Percentiles rank a stretch among this genome's conserved stretches.
Evolutionary conservation across 2,797 vertebrate genomes (phyloP).

Genomic region (Myripristis jacobus): DNA sequence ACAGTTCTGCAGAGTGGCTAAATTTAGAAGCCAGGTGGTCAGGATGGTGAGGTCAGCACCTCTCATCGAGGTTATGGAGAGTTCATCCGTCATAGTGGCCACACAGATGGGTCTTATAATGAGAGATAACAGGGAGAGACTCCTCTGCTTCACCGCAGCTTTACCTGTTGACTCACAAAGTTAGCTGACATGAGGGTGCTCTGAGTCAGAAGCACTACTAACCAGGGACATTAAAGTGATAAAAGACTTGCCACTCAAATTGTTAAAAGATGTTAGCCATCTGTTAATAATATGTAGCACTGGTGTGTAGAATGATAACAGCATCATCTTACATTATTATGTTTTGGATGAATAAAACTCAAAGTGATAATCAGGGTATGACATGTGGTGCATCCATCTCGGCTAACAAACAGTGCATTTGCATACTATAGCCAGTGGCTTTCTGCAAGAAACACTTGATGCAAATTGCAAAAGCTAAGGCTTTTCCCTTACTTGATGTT

Average conservation of each 20-base stretch:
- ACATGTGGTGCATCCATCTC: not conserved
- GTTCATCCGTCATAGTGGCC: conserved; percentile 22
- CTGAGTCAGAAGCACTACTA: not conserved
- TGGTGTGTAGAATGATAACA: no score
- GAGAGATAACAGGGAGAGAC: conserved; percentile 9
- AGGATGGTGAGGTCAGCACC: conserved; percentile 7
- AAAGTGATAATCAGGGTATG: not conserved
- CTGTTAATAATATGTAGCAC: no score
- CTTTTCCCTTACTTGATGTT: no score
- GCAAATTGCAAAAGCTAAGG: no score
- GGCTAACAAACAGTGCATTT: not conserved
- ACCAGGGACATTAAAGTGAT: no score
- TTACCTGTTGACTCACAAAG: conserved; percentile 13
- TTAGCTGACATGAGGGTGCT: not conserved
- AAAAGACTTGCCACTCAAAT: no score
- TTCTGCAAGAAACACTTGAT: not conserved
- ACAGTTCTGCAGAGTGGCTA: not conserved
- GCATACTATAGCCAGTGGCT: not conserved
- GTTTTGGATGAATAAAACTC: not conserved
- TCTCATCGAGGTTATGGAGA: conserved; percentile 22
- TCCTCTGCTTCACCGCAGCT: no score
- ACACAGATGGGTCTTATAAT: conserved; percentile 2
- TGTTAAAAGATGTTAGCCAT: no score
- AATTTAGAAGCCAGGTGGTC: not conserved
- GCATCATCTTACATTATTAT: not conserved